Evolutionary conservation across 1,140 invertebrate species (phyloP), one percentile per base, ranked within the genome.

Genomic region (Drosophila baimaii): DNA sequence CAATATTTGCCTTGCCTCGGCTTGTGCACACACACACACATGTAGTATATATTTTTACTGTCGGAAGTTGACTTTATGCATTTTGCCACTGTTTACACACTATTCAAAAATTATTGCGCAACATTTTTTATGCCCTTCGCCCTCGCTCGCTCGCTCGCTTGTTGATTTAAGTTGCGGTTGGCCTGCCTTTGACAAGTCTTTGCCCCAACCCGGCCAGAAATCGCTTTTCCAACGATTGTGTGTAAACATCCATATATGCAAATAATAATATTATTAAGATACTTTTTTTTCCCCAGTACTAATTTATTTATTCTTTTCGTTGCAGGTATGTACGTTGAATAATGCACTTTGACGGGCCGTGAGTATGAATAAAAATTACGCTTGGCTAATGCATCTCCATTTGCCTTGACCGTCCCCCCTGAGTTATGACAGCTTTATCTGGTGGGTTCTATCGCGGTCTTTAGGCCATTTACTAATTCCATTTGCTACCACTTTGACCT

Each of bases 31-130:
- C 73, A 77, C n/a, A n/a, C n/a, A n/a, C n/a, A n/a, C n/a, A n/a
- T n/a, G n/a, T 54, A 21, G 31, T 35, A 54, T 54, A 54, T 77
- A 77, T 77, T 77, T 77, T 77, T 77, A 68, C 73, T 77, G 66
- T 35, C 82, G 82, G 82, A 86, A 86, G 83, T 86, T 86, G 83
- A 86, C 83, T 88, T 86, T 86, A 82, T 86, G 84, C 84, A 89
- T 88, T 88, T 80, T 73, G 73, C 74, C 81, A 83, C 79, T 88
- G 84, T 88, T 88, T 86, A 83, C 83, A 88, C 72, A 80, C 84
- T 79, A 88, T 83, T 88, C 83, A 89, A 88, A 88, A 86, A 86
- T 86, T 86, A 86, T 86, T 88, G 82, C 79, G 81, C 79, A 69
- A 85, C 75, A 58, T 75, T 85, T 84, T 85, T 84, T 69, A 43